A percentile compares a stretch with the other conserved stretches of the same genome.
Conservation (phyloP, 2,797 vertebrate genomes). For the Helarctos malayanus region DNA sequence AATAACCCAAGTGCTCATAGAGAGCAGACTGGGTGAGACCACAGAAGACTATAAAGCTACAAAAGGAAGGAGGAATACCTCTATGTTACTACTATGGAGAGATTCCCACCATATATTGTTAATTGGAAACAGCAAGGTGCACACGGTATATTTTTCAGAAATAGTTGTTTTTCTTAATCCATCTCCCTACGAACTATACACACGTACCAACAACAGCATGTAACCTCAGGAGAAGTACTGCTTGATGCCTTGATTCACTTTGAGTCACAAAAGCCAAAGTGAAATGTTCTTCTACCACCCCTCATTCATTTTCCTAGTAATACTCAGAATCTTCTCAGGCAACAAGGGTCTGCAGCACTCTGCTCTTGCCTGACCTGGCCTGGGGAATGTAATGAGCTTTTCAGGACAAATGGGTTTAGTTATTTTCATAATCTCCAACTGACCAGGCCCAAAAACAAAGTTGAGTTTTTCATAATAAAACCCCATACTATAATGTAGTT, state of each 20-base stretch:
- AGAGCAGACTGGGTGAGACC: background rate
- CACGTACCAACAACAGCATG: background rate
- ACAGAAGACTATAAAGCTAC: background rate
- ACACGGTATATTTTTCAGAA: background rate
- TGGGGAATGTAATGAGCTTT: background rate
- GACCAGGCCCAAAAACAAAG: background rate
- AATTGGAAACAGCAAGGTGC: background rate
- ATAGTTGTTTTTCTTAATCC: background rate
- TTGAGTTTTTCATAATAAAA: constrained; percentile 2
- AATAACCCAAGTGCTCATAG: background rate
- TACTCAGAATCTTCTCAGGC: background rate
- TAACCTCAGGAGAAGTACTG: background rate
- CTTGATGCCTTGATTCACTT: background rate
- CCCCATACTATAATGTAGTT: background rate
- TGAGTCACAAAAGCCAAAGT: constrained; percentile 29
- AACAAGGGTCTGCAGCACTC: background rate
- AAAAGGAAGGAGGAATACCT: background rate
- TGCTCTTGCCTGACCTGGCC: background rate
- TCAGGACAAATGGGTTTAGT: background rate
- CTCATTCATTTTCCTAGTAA: background rate
- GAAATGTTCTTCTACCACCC: background rate
- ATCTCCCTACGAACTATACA: background rate
- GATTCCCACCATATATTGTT: background rate
- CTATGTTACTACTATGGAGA: background rate
- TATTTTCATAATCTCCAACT: background rate